Base-by-base conservation (phyloP, 2,888 invertebrate genomes). In the Tuta absoluta region DNA sequence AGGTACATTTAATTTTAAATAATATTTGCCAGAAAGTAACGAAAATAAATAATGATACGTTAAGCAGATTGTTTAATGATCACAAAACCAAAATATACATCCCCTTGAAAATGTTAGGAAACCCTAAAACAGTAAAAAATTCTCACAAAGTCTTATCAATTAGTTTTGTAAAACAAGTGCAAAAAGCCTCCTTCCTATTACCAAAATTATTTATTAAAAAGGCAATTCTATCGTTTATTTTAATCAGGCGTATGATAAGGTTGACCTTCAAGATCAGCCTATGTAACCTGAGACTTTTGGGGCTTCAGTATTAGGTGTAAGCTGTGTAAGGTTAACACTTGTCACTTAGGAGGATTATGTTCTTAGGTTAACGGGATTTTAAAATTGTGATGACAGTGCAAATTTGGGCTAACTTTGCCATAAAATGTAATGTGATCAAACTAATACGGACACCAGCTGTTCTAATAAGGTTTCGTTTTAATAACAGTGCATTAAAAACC, bases 291-390 rank as follows among this genome's bases (percentile, higher is more conserved):
- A 58, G 41, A 59, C 19, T 60, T 53, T 28, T 56, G 33, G 33
- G 56, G 56, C 33, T 56, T 56, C 56, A 33, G 33, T 56, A 56
- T 28, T 8, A 17, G 2, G 56, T 56, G 17, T 33, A 56, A 56
- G 33, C 56, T n/a, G 33, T 33, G 14, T 41, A 67, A 66, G 28
- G 23, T 23, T 65, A 53, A 23, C 51, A 53, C 23, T 53, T 53
- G 51, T 14, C 24, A 10, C 24, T 14, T 14, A 53, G 23, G 12
- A 23, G 24, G 51, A 53, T 53, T 23, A 53, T 12, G 23, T 24
- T 24, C 10, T 21, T 51, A 51, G 19, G 51, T 51, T 23, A 51
- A 51, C 41, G 41, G 17, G 45, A 45, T 45, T 45, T n/a, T 3
- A 45, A 45, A 45, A 45, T 45, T 17, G n/a, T 41, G 41, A 17